Percentiles rank a stretch among this genome's conserved stretches.
These are phyloP conservation scores for Synergus japonicus DNA, from an alignment of 2,888 invertebrate genomes.

Conservation along the genomic window DNA sequence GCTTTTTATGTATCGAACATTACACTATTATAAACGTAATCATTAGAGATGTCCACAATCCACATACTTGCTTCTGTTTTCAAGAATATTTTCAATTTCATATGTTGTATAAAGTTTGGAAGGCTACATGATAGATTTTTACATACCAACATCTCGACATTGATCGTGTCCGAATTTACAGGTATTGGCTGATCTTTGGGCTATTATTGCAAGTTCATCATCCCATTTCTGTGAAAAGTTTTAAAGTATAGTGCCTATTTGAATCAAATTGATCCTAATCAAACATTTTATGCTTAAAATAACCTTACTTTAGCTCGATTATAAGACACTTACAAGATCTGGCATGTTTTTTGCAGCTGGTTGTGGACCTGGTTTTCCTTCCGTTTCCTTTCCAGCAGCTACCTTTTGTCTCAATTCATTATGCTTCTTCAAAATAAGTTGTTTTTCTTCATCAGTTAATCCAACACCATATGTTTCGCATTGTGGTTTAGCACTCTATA, in stretches of 20 bases:
- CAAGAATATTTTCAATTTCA: too few species aligned
- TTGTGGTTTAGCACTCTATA: background rate
- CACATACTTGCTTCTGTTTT: too few species aligned
- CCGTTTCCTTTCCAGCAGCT: slow-evolving; percentile 54
- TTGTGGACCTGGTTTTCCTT: slow-evolving; percentile 59
- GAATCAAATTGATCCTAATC: background rate
- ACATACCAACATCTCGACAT: slow-evolving; percentile 3
- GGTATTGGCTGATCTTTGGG: slow-evolving; percentile 3
- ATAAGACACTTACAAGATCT: slow-evolving; percentile 8
- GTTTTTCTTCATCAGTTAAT: slow-evolving; percentile 45
- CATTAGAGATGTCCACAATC: too few species aligned
- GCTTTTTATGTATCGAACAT: too few species aligned
- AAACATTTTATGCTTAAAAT: background rate
- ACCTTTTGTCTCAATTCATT: slow-evolving; percentile 51
- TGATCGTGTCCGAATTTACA: background rate
- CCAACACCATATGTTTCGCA: slow-evolving; percentile 44
- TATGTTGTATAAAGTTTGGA: too few species aligned
- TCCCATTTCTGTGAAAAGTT: slow-evolving; percentile 47
- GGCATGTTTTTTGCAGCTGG: slow-evolving; percentile 51
- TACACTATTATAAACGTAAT: too few species aligned
- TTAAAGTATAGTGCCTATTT: background rate
- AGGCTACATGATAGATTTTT: background rate
- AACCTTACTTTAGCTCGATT: background rate
- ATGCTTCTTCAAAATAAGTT: slow-evolving; percentile 28
- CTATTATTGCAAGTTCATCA: background rate